Evolutionary conservation across 2,113 vertebrate species (phyloP), one percentile per base, ranked within the genome.

Genomic region (Pelusios castaneus): DNA sequence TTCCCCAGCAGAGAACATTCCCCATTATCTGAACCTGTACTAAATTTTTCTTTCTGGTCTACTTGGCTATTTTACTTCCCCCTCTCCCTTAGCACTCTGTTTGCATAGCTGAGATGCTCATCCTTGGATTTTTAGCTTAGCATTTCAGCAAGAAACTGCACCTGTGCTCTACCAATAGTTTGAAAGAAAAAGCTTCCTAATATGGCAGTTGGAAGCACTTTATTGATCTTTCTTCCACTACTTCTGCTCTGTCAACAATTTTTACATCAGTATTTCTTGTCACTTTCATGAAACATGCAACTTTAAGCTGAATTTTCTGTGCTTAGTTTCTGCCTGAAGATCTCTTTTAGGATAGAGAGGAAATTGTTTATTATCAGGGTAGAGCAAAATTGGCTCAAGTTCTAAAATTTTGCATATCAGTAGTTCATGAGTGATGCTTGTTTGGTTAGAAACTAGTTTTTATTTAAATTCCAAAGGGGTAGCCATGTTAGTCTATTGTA

Each of bases 71-170:
- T 12, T 45, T 76, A 76, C 24, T 25, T 47, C 60, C 34, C 34
- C 10, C 27, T 11, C 67, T 70, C 0, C 21, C 29, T 0, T 70
- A 22, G n/a, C 2, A 41, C 52, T 43, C 47, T 56, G 79, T 51
- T 5, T 51, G 47, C 10, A 4, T 31, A 19, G 14, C 1, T 17
- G 34, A 0, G 13, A 9, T 47, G 10, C 47, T 55, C 0, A 0
- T 1, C 25, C 55, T 56, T 34, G 54, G 8, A 4, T 45, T 70
- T 41, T 4, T n/a, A 25, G 38, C 8, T 9, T 49, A 1, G 12
- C 43, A 2, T 90, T 91, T 93, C 45, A 82, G 22, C 73, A 4
- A 70, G 58, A 29, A 47, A 2, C 45, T 41, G 34, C 8, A 10
- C 2, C 85, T 3, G 16, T n/a, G 83, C 31, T 55, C 52, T 41